A percentile compares a stretch with the other conserved stretches of the same genome.
These are phyloP conservation scores for Nematopogon swammerdamellus DNA, from an alignment of 2,888 invertebrate genomes.

Conservation along the genomic window DNA sequence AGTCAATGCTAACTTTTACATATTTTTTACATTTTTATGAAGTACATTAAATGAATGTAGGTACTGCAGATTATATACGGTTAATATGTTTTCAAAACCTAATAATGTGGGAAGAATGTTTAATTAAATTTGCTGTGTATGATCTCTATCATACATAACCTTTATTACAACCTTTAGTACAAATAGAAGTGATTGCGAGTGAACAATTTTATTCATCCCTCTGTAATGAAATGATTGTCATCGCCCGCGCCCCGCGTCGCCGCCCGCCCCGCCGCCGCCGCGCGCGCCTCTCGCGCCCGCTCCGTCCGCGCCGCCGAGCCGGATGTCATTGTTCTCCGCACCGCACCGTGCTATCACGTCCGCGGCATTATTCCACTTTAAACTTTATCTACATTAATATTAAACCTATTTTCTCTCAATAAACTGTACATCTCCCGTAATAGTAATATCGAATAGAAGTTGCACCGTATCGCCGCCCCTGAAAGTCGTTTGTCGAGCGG, in stretches of 20 bases:
- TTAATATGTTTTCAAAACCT: too few relatives aligned
- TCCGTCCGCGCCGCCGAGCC: slow-evolving; percentile 11
- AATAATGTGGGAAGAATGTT: too few relatives aligned
- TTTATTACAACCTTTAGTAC: too few relatives aligned
- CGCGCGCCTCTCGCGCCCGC: neutral
- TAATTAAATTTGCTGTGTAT: too few relatives aligned
- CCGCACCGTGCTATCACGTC: slow-evolving; percentile 11
- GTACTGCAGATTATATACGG: too few relatives aligned
- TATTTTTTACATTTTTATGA: too few relatives aligned
- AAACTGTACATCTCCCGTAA: neutral
- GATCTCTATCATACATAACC: too few relatives aligned
- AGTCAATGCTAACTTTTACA: too few relatives aligned
- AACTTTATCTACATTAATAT: neutral
- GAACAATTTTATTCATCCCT: neutral
- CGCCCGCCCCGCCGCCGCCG: neutral
- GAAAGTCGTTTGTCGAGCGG: neutral
- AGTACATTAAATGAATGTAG: too few relatives aligned
- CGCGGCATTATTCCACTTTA: slow-evolving; percentile 15
- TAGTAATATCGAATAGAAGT: neutral
- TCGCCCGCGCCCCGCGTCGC: too few relatives aligned
- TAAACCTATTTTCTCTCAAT: neutral
- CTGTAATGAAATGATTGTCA: neutral
- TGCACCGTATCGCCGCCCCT: neutral
- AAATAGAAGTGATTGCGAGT: too few relatives aligned
- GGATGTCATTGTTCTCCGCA: slow-evolving; percentile 25